Evolutionary conservation across 2,113 vertebrate species (phyloP), one percentile per base, ranked within the genome.

Genomic region (Paralichthys olivaceus): DNA sequence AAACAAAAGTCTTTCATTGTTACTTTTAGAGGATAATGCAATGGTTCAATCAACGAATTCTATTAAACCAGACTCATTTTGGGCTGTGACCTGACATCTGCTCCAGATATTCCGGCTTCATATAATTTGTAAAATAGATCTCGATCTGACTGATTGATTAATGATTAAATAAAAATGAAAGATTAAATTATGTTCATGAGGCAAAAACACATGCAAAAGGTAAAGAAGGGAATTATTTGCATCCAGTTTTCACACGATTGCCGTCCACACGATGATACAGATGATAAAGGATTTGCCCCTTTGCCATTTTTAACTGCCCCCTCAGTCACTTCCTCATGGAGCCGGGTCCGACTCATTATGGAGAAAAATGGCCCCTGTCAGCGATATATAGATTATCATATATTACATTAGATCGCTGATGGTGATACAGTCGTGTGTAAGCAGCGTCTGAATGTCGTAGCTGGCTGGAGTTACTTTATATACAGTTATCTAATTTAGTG

Each of bases 331-430:
- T 8, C 26, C 3, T 58, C 56, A 6, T 58, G 56, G 26, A 12
- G 12, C 25, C 17, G 12, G 61, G 22, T 13, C 61, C 12, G 61
- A 47, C 23, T 64, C 61, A 64, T 64, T 64, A 25, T 26, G 37
- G 15, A 45, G 61, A 53, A 29, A 66, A 66, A 66, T 32, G 64
- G 47, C 19, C 28, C 47, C 47, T 53, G 47, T 66, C 64, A 53
- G 45, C 51, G 64, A 66, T 53, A 66, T 53, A 51, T 22, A 20
- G 13, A 12, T 51, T 20, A 29, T 65, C 45, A 14, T 47, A 51
- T 66, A 51, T 53, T 53, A 14, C 47, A 53, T 66, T n/a, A 66
- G 47, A 66, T 66, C 2, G 9, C 14, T 7, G 47, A 32, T 20
- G 28, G 9, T 8, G 64, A 66, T 66, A 53, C 8, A 7, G 17